These are phyloP conservation scores for Dioctria linearis DNA, from an alignment of 2,888 invertebrate genomes.

Conservation along the genomic window DNA sequence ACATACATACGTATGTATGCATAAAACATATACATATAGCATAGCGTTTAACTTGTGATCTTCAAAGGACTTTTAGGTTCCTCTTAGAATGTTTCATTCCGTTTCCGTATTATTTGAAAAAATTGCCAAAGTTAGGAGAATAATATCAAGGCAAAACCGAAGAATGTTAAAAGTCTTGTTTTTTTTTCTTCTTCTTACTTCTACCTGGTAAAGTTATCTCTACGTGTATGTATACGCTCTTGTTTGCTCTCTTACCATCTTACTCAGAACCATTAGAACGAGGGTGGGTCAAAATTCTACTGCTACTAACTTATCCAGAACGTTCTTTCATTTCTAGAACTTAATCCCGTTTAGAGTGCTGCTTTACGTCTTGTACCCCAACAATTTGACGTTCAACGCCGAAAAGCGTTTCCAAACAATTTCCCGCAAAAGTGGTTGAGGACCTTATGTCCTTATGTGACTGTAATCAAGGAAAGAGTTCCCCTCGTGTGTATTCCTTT, in stretches of 20 bases:
- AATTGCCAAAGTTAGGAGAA: conserved; percentile 27
- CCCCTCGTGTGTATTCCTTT: conserved; percentile 6
- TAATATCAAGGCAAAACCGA: conserved; percentile 21
- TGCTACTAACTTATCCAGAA: not conserved
- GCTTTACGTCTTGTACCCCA: not conserved
- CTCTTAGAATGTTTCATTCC: conserved; percentile 27
- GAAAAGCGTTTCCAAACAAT: conserved; percentile 46
- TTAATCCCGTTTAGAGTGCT: not conserved
- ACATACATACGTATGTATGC: too few species aligned
- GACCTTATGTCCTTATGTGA: conserved; percentile 40
- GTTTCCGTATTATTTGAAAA: conserved; percentile 11
- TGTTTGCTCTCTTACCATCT: too few species aligned
- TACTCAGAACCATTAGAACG: too few species aligned
- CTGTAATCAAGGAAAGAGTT: conserved; percentile 37
- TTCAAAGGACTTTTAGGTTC: conserved; percentile 18
- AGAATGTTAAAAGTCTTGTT: conserved; percentile 22
- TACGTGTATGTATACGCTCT: too few species aligned
- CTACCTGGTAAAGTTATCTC: too few species aligned
- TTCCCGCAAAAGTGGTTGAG: conserved; percentile 31
- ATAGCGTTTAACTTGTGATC: conserved; percentile 18
- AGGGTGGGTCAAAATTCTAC: too few species aligned
- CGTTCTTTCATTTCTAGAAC: not conserved
- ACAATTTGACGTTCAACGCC: conserved; percentile 29
- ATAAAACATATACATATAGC: not conserved
- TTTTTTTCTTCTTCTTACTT: too few species aligned